A percentile compares a stretch with the other conserved stretches of the same genome.
Evolutionary conservation across 2,888 invertebrate species (phyloP).

Genomic region (Hirtodrosophila cameraria): DNA sequence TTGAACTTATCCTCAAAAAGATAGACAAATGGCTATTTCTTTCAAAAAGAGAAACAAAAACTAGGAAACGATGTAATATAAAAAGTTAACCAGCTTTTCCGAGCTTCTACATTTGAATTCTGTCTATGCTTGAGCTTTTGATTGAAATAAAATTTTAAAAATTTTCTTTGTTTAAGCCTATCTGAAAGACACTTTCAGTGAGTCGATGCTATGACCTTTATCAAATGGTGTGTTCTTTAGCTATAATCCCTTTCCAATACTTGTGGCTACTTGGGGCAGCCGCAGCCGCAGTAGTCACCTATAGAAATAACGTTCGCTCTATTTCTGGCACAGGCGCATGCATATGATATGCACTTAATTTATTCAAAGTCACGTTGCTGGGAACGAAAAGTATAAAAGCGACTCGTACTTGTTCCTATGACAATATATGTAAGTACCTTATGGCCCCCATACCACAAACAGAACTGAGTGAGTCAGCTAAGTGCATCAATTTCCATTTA

Average conservation of each 20-base stretch:
- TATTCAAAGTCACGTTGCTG: conserved; percentile 77
- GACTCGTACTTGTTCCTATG: conserved; percentile 57
- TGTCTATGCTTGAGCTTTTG: conserved; percentile 2
- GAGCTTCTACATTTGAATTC: conserved; percentile 3
- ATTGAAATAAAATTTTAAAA: conserved; percentile 21
- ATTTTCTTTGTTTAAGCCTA: conserved; percentile 15
- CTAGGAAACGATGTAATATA: no score
- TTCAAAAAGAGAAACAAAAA: no score
- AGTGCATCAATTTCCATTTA: conserved; percentile 81
- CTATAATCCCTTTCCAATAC: conserved; percentile 55
- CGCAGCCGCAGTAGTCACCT: conserved; percentile 19
- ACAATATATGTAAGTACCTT: conserved; percentile 56
- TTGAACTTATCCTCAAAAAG: no score
- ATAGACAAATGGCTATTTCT: no score
- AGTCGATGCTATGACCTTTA: conserved; percentile 42
- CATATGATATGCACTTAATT: conserved; percentile 78
- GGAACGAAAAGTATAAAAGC: conserved; percentile 51
- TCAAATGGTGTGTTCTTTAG: conserved; percentile 11
- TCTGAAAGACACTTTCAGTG: no score
- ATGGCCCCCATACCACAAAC: conserved; percentile 52
- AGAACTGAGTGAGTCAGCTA: conserved; percentile 80
- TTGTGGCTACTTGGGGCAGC: conserved; percentile 47
- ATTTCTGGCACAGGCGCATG: conserved; percentile 63
- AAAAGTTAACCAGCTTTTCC: neutral
- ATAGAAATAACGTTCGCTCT: conserved; percentile 47